phyloP scores from a whole-genome alignment of 2,888 invertebrate species.

The Elegia similella region DNA sequence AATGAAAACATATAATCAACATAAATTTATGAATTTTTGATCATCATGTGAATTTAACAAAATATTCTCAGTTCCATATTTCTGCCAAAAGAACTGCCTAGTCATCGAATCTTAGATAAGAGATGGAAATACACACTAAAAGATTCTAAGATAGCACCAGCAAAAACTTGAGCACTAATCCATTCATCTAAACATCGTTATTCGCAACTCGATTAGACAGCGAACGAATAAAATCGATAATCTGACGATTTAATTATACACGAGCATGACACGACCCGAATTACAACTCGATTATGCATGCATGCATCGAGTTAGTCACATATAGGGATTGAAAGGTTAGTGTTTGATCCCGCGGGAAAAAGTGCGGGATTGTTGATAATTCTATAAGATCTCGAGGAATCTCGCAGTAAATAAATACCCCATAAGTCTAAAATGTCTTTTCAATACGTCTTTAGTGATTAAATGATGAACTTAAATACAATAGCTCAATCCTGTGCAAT shows the following conservation, averaged over 20 bases:
- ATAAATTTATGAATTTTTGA: too few relatives aligned
- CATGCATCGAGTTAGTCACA: conserved; percentile 11
- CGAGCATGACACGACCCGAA: conserved; percentile 16
- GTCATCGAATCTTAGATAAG: background rate
- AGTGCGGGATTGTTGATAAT: background rate
- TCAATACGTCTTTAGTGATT: too few relatives aligned
- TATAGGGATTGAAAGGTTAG: background rate
- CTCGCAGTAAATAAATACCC: too few relatives aligned
- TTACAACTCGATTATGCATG: conserved; percentile 17
- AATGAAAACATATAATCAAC: too few relatives aligned
- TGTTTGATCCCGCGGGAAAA: background rate
- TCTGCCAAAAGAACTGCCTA: too few relatives aligned
- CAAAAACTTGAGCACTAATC: conserved; percentile 13
- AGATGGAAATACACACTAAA: background rate
- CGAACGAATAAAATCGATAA: conserved; percentile 17
- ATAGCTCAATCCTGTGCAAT: too few relatives aligned
- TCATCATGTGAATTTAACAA: too few relatives aligned
- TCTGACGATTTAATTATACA: conserved; percentile 18
- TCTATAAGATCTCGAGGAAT: too few relatives aligned
- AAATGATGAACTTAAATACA: too few relatives aligned
- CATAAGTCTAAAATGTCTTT: too few relatives aligned
- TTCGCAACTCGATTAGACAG: conserved; percentile 16
- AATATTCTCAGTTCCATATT: too few relatives aligned
- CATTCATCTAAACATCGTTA: conserved; percentile 14
- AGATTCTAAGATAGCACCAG: background rate